Base-by-base conservation (phyloP, 2,797 vertebrate genomes). In the Gambelia wislizenii region DNA sequence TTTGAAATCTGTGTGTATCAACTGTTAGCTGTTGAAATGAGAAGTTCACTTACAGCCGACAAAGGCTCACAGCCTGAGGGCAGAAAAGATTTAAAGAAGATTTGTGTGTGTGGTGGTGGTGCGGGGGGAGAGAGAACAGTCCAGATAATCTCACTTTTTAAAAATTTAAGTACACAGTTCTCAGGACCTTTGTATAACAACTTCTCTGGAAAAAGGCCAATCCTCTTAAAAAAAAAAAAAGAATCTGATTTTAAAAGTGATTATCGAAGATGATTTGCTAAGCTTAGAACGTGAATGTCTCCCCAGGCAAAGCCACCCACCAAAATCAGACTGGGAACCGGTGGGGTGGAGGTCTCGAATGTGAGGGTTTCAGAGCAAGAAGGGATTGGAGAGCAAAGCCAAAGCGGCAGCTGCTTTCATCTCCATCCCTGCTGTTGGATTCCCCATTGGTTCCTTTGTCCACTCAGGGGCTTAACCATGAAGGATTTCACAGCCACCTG, bases 21-120 rank as follows among this genome's bases (percentile, higher is more conserved):
- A 2, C 14, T 30, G 67, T 36, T 33, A 70, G 83, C 85, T 85
- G 20, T 86, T 8, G 69, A 91, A 92, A 91, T 78, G 36, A 93
- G 42, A 90, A 85, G 13, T 69, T 56, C 91, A 59, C 80, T 42
- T 91, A 89, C 92, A 91, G 87, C 79, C 4, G 72, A 90, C 84
- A 77, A 92, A 77, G 33, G 30, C 8, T 39, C 83, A 56, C 78
- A 39, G 59, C 52, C 74, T 0, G 16, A 49, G 6, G 44, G 14
- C 4, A 52, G 42, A 27, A 42, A 80, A 67, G 76, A 70, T 70
- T 54, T 80, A 79, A 87, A 33, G 14, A 39, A 25, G 4, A 25
- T 64, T 6, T 64, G 25, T 54, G 52, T 54, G 52, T 54, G 52
- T 1, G 18, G 14, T 2, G 16, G 13, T 18, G 10, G 20, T 6